phyloP scores from a whole-genome alignment of 1,140 invertebrate genomes.

The Geopemphigus sp. region DNA sequence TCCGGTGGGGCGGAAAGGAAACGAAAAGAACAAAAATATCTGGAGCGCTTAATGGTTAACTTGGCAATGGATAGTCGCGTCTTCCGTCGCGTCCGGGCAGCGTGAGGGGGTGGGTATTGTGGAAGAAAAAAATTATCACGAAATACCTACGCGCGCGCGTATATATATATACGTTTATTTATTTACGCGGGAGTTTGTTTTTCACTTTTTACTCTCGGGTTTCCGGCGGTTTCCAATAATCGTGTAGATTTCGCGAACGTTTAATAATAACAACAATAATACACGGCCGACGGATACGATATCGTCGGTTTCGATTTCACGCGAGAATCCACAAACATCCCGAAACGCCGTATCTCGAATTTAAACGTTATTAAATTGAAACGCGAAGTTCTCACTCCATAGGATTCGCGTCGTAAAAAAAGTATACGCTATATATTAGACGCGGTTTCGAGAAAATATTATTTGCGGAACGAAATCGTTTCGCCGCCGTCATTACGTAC shows the following conservation, averaged over 20 bases:
- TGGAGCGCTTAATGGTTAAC: slow-evolving; percentile 37
- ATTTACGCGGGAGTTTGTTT: neutral
- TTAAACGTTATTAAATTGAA: neutral
- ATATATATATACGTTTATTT: neutral
- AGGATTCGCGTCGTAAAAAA: neutral
- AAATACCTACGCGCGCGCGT: no score
- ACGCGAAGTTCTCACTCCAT: neutral
- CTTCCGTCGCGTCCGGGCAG: neutral
- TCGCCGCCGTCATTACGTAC: no score
- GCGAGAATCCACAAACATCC: neutral
- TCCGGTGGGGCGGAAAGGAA: neutral
- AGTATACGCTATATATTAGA: no score
- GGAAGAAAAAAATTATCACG: no score
- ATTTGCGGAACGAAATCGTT: no score
- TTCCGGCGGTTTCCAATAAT: neutral
- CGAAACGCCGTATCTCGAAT: neutral
- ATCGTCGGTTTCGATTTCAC: neutral
- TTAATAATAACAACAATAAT: neutral
- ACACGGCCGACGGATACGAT: neutral
- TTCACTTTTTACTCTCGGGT: neutral
- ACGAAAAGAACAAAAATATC: slow-evolving; percentile 38
- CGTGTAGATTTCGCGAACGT: neutral
- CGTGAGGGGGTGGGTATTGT: neutral
- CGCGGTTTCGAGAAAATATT: no score
- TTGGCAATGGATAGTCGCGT: slow-evolving; percentile 42